Evolutionary conservation across 2,113 vertebrate genomes (phyloP), one percentile per base, ranked within the genome.

Genomic region (Arothron firmamentum): DNA sequence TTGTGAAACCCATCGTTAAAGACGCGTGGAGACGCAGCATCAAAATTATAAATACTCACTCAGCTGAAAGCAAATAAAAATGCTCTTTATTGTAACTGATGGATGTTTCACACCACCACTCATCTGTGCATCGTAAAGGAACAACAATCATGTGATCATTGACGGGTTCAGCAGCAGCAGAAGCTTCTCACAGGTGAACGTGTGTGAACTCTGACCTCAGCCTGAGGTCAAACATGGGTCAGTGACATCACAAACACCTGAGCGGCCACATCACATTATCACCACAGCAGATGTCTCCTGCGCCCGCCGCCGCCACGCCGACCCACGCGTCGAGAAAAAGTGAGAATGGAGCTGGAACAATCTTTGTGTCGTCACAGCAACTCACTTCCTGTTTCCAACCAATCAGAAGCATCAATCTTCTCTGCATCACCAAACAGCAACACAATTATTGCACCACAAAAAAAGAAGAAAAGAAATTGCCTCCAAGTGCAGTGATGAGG

Each of bases 301-400:
- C n/a, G n/a, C n/a, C n/a, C n/a, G n/a, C n/a, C n/a, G n/a, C n/a
- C n/a, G n/a, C n/a, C n/a, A n/a, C n/a, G n/a, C n/a, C 21, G 21
- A 28, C 2, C 25, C 25, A 28, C 25, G 25, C 6, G 25, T 28
- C 5, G 3, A 5, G 5, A n/a, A n/a, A 23, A 23, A 23, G 71
- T 62, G 62, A 78, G 80, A 78, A 74, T 54, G 66, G 16, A 67
- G 56, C 53, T 46, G 58, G 28, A 77, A 86, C 82, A 84, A 86
- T 86, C 82, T 69, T 69, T 68, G 75, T 74, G 81, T 82, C 73
- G 10, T 83, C 80, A 79, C 78, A 66, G 65, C 77, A 82, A 67
- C 48, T 56, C 63, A 59, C 71, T 75, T 72, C 77, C 72, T 62
- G 71, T 43, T 66, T 74, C 58, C 28, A 50, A 65, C 51, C 28